Conservation (phyloP, 2,888 invertebrate genomes). For the Lamproptera curius region DNA sequence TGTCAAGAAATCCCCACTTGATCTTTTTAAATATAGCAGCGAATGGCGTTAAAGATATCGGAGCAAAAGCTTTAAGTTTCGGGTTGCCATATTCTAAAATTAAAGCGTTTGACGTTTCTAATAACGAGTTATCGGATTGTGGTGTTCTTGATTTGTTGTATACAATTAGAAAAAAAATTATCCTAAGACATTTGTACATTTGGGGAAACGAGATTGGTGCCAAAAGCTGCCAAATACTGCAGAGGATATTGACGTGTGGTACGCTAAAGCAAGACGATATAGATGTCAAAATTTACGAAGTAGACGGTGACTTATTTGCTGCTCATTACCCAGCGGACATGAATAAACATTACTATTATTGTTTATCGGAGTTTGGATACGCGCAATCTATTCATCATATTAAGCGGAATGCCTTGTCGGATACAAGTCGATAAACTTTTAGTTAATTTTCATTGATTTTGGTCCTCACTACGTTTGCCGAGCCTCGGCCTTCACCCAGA, state of each 20-base stretch:
- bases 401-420: constrained; percentile 10
- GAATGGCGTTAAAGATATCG: constrained; percentile 75
- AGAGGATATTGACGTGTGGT: constrained; percentile 57
- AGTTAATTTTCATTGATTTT: no score
- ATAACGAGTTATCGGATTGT: constrained; percentile 73
- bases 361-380: constrained; percentile 66
- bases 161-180: constrained; percentile 73
- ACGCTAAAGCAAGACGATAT: constrained; percentile 55
- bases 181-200: constrained; percentile 56
- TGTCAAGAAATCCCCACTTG: constrained; percentile 67
- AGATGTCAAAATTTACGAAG: constrained; percentile 56
- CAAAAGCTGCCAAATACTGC: constrained; percentile 55
- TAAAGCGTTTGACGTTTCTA: constrained; percentile 74
- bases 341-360: constrained; percentile 76
- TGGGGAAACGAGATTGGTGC: constrained; percentile 63
- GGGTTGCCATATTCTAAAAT: constrained; percentile 78
- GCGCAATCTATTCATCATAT: constrained; percentile 61
- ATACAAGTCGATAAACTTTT: no score
- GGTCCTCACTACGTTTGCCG: no score
- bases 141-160: constrained; percentile 76
- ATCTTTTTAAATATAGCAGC: constrained; percentile 73
- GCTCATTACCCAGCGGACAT: constrained; percentile 64
- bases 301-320: constrained; percentile 48
- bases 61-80: constrained; percentile 75
- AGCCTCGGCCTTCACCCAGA: no score